These are phyloP conservation scores for Eriosoma lanigerum DNA, from an alignment of 1,140 invertebrate species.

Conservation along the genomic window DNA sequence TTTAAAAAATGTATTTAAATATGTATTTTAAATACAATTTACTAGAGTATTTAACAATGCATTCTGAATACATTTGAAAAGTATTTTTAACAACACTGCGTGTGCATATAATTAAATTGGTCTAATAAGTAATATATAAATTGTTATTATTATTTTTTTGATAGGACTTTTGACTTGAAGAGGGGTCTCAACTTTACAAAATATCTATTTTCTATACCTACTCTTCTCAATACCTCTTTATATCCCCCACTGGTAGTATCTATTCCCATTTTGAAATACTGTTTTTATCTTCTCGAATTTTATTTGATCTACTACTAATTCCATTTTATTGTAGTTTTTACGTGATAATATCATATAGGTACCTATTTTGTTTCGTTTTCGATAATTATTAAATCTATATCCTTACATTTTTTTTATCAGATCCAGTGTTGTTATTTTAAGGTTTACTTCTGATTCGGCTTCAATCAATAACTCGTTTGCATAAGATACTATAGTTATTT, in stretches of 20 bases:
- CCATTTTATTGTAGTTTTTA: not conserved
- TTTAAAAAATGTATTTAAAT: no score
- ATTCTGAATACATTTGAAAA: no score
- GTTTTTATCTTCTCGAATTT: not conserved
- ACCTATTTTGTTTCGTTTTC: not conserved
- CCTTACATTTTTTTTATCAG: not conserved
- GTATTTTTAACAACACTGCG: no score
- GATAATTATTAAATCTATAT: not conserved
- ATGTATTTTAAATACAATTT: no score
- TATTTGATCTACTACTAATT: not conserved
- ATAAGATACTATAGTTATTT: not conserved
- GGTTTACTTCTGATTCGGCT: not conserved
- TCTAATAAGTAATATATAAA: no score
- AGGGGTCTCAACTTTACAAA: not conserved
- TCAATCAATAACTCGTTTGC: not conserved
- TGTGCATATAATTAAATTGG: no score
- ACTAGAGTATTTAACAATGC: no score
- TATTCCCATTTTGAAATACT: not conserved
- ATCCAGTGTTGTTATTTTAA: not conserved
- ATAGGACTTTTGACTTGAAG: not conserved
- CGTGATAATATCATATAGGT: not conserved
- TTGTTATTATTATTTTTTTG: no score
- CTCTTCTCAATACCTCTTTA: not conserved
- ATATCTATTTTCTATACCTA: not conserved
- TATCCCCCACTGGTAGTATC: not conserved